A percentile compares a stretch with the other conserved stretches of the same genome.
Conservation (phyloP, 2,113 vertebrate species). For the Varanus salvator region DNA sequence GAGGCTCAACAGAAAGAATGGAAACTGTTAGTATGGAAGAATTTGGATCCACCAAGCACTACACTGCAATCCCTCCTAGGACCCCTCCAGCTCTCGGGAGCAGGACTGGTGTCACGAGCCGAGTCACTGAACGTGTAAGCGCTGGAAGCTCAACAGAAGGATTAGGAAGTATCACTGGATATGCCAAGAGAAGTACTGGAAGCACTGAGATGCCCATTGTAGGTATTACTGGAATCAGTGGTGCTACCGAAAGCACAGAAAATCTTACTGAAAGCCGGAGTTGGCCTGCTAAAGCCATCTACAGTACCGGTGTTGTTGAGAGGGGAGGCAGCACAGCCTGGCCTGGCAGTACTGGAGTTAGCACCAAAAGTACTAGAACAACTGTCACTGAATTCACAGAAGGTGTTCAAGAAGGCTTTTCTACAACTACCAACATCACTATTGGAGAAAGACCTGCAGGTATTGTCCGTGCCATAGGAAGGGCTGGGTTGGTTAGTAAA, state of each 20-base stretch:
- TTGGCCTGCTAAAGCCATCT: not conserved
- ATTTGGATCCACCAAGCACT: too few relatives aligned
- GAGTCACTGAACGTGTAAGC: too few relatives aligned
- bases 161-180: not conserved
- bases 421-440: not conserved
- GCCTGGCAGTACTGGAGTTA: not conserved
- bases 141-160: not conserved
- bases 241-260: too few relatives aligned
- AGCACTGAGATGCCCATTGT: not conserved
- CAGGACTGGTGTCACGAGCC: too few relatives aligned
- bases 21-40: too few relatives aligned
- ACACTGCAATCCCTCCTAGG: too few relatives aligned
- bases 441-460: not conserved
- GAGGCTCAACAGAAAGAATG: too few relatives aligned
- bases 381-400: not conserved
- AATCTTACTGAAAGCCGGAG: not conserved
- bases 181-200: not conserved
- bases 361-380: not conserved
- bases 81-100: too few relatives aligned
- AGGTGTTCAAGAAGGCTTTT: not conserved
- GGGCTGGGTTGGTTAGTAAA: not conserved
- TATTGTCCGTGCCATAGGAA: not conserved
- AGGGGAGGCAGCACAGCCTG: not conserved
- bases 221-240: not conserved
- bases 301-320: not conserved